Conservation (phyloP, 2,113 vertebrate genomes). For the Malurus alboscapulatus region DNA sequence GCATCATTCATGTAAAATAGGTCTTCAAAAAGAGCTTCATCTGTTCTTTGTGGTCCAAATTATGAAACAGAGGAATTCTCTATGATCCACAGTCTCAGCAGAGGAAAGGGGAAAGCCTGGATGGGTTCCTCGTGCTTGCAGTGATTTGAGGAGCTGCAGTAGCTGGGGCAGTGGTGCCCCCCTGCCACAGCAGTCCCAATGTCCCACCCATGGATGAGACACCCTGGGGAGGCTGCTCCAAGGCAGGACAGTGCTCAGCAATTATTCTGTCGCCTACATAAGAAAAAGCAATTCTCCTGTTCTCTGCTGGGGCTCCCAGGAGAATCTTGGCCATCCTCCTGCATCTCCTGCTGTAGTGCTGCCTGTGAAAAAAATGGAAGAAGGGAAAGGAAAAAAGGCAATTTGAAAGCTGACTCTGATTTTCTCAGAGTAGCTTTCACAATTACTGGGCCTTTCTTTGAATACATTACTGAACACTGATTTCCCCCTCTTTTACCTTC, state of each 20-base stretch:
- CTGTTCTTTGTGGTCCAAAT: not conserved
- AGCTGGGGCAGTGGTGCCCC: not conserved
- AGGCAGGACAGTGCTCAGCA: not conserved
- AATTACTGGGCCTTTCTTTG: not conserved
- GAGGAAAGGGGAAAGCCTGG: not conserved
- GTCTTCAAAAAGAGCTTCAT: not conserved
- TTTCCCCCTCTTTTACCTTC: not conserved
- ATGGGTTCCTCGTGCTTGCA: not conserved
- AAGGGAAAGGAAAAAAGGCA: not conserved
- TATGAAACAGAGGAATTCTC: not conserved
- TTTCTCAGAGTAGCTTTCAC: not conserved
- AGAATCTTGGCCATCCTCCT: not conserved
- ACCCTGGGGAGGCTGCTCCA: not conserved
- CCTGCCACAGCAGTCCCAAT: fast-evolving
- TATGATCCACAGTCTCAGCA: not conserved
- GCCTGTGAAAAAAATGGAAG: not conserved
- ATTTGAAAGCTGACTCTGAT: not conserved
- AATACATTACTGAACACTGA: not conserved
- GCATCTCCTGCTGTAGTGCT: not conserved
- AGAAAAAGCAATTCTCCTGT: not conserved
- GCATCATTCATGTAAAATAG: not conserved
- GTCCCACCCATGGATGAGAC: not conserved
- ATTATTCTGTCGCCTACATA: not conserved
- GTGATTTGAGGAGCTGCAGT: not conserved
- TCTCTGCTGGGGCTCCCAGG: not conserved